These are phyloP conservation scores for Patella vulgata DNA, from an alignment of 1,140 invertebrate genomes.

Conservation along the genomic window DNA sequence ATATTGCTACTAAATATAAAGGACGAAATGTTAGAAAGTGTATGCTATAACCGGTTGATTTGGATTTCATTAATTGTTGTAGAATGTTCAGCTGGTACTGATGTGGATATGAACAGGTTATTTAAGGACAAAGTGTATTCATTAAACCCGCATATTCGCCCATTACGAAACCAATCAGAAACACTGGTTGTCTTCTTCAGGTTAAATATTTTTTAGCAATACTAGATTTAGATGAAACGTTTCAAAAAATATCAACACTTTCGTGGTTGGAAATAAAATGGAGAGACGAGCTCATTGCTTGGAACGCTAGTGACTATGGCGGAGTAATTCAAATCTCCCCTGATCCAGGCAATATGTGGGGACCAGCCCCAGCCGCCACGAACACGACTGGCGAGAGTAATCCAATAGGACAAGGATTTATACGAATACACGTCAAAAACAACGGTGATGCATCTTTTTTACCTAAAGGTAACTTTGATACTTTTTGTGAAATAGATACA, in stretches of 20 bases:
- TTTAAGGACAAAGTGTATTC: not conserved
- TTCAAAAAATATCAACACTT: conserved; percentile 8
- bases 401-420: too few relatives aligned
- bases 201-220: conserved; percentile 20
- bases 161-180: not conserved
- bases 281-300: conserved; percentile 8
- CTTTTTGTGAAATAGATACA: not conserved
- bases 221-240: conserved; percentile 4
- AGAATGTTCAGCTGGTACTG: not conserved
- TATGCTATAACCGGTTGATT: too few relatives aligned
- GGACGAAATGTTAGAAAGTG: too few relatives aligned
- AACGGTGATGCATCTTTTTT: too few relatives aligned
- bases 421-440: too few relatives aligned
- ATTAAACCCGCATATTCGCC: conserved; percentile 3
- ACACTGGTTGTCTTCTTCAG: conserved; percentile 1
- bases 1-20: too few relatives aligned
- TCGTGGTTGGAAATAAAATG: conserved; percentile 13
- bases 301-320: conserved; percentile 10
- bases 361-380: not conserved
- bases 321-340: conserved; percentile 3
- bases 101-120: too few relatives aligned
- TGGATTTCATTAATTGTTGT: too few relatives aligned
- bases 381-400: too few relatives aligned
- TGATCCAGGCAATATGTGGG: conserved; percentile 5
- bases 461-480: not conserved